A percentile compares a stretch with the other conserved stretches of the same genome.
Conservation (phyloP, 2,113 vertebrate genomes). For the Urocynchramus pylzowi region DNA sequence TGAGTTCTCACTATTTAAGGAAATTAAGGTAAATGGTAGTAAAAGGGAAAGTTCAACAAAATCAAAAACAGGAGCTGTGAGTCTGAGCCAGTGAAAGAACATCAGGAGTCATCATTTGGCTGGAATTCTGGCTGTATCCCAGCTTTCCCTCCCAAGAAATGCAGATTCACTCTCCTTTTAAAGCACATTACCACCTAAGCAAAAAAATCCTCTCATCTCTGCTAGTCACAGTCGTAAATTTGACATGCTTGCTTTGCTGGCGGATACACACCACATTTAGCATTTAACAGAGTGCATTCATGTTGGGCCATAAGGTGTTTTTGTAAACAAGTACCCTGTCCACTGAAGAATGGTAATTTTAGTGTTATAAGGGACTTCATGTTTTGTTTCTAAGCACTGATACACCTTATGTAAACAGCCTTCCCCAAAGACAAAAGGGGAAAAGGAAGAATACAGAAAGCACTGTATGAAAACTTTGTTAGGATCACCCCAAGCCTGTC, state of each 20-base stretch:
- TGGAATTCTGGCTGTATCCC: neutral
- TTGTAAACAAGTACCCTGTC: neutral
- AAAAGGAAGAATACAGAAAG: neutral
- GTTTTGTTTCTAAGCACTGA: neutral
- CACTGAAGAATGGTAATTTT: neutral
- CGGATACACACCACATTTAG: neutral
- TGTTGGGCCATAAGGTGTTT: neutral
- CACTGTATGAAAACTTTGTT: neutral
- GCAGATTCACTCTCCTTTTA: conserved; percentile 30
- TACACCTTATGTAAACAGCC: neutral
- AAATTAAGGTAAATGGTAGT: neutral
- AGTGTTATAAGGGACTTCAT: neutral
- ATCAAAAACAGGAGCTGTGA: neutral
- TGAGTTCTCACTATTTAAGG: neutral
- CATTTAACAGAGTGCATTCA: neutral
- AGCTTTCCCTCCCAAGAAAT: neutral
- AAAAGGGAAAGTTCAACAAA: neutral
- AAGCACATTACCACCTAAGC: neutral
- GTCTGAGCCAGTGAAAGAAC: neutral
- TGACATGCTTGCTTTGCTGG: neutral
- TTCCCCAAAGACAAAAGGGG: neutral
- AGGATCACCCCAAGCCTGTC: neutral
- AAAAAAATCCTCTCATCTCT: neutral
- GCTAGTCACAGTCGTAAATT: neutral
- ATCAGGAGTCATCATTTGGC: neutral